Evolutionary conservation across 2,113 vertebrate genomes (phyloP), one percentile per base, ranked within the genome.

Genomic region (Pseudonaja textilis): DNA sequence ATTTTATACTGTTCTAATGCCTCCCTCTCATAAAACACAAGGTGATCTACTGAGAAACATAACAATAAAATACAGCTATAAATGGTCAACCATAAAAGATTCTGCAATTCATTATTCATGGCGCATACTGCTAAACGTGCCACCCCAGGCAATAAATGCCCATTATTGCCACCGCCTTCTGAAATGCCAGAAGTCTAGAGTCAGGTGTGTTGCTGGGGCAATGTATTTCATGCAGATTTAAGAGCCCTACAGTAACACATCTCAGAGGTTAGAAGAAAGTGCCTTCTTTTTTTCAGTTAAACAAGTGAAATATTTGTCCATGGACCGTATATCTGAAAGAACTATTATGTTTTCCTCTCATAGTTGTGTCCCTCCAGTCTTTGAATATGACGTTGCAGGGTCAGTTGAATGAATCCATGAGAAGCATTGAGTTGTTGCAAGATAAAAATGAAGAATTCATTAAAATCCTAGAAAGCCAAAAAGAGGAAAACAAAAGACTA

Each of bases 361-460:
- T 91, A 98, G 98, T 98, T 88, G 94, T 97, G 94, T 97, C 98
- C 45, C 95, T 98, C 90, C 98, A 98, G 74, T 98, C 97, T 52
- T 94, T 98, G 96, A 98, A 98, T 59, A 92, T 96, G 57, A 93
- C 97, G 29, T 97, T 99, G 56, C 98, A 99, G 92, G 97, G 96
- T 93, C 98, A 99, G 61, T 95, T 99, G 91, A 92, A 95, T 0
- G 96, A 97, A 9, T 97, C 97, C 1, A 95, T 98, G 64, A 97
- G 96, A 95, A 97, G 96, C 11, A 97, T 98, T 88, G 98, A 98
- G 92, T 97, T 97, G 8, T 96, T 99, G 64, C 98, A 98, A 93
- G 97, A 94, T 39, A 98, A 98, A 96, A 98, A 98, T 54, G 93
- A 98, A 91, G 98, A 98, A 11, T 96, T 99, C 5, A 94, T 98